These are phyloP conservation scores for Caloenas nicobarica DNA, from an alignment of 2,113 vertebrate genomes.

Conservation along the genomic window DNA sequence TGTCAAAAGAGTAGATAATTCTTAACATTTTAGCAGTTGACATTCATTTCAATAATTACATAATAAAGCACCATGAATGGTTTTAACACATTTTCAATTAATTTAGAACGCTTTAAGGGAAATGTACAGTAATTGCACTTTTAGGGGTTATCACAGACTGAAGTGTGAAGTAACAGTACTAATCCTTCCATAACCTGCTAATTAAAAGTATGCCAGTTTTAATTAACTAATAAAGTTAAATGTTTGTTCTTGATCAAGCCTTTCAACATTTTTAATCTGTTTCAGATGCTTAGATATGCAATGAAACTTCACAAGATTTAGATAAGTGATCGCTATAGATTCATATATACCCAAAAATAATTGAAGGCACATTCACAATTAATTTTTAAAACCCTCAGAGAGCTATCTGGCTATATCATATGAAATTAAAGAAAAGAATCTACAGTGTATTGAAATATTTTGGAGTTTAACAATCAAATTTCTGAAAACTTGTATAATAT, in stretches of 20 bases:
- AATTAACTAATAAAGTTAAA: neutral
- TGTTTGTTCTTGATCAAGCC: neutral
- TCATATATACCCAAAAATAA: neutral
- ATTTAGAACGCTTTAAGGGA: neutral
- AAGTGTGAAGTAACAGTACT: neutral
- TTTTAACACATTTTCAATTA: neutral
- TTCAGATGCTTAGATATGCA: conserved; percentile 1
- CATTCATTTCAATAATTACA: neutral
- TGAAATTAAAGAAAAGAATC: neutral
- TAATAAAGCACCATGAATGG: neutral
- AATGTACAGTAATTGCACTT: neutral
- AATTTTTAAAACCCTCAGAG: neutral
- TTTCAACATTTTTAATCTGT: neutral
- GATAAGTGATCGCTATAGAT: neutral
- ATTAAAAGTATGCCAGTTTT: neutral
- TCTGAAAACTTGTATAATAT: neutral
- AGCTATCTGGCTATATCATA: neutral
- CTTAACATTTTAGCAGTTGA: neutral
- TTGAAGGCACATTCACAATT: neutral
- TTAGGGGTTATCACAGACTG: neutral
- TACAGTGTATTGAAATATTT: neutral
- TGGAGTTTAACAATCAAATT: neutral
- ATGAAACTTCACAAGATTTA: neutral
- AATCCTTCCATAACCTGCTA: neutral
- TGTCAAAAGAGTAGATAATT: neutral